Conservation (phyloP, 92 coral and sea anemone genomes). For the Zoanthus sociatus region DNA sequence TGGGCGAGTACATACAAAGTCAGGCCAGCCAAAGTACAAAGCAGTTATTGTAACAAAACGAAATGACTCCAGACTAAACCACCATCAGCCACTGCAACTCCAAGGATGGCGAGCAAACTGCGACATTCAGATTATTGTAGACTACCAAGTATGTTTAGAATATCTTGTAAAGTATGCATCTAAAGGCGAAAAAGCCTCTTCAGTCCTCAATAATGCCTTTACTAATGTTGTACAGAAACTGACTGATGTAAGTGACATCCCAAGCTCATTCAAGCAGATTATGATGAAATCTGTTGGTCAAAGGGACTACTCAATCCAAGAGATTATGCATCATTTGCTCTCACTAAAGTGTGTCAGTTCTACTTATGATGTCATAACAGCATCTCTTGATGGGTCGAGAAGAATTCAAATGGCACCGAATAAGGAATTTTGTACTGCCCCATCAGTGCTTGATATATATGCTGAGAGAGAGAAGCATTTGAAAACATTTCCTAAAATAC, state of each 20-base stretch:
- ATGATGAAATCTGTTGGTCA: constrained; percentile 73
- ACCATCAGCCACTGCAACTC: constrained; percentile 58
- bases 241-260: constrained; percentile 51
- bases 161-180: constrained; percentile 69
- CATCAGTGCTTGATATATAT: constrained; percentile 66
- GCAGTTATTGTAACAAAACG: constrained; percentile 59
- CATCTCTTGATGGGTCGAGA: constrained; percentile 67
- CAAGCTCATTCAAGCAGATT: constrained; percentile 51
- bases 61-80: constrained; percentile 66
- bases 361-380: constrained; percentile 53
- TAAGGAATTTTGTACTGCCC: constrained; percentile 41
- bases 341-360: constrained; percentile 66
- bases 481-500: constrained; percentile 49
- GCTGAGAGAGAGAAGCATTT: constrained; percentile 53
- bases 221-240: constrained; percentile 56
- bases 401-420: constrained; percentile 44
- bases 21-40: constrained; percentile 52
- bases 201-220: constrained; percentile 71
- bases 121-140: constrained; percentile 61
- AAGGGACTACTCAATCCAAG: constrained; percentile 74
- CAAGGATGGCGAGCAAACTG: constrained; percentile 67
- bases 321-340: constrained; percentile 73
- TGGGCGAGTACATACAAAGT: constrained; percentile 56
- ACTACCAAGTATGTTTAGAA: constrained; percentile 70
- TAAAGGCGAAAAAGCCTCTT: constrained; percentile 59